Evolutionary conservation across 2,797 vertebrate genomes (phyloP).

Genomic region (Anolis apletophallus): DNA sequence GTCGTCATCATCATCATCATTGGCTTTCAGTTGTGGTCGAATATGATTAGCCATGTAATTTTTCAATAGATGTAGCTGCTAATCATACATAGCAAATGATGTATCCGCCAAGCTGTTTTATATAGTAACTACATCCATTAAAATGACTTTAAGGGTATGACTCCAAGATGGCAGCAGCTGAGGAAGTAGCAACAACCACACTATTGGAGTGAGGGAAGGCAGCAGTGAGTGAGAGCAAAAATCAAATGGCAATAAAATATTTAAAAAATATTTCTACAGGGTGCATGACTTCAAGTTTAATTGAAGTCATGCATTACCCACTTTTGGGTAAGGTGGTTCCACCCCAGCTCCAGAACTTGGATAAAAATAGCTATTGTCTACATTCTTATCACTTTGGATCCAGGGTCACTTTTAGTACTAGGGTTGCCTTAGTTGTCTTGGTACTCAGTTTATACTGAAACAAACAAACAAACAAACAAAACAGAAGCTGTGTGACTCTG

Average conservation of each 20-base stretch:
- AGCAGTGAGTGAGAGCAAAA: not conserved
- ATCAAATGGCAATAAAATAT: not conserved
- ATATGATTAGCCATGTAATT: not conserved
- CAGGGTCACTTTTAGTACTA: not conserved
- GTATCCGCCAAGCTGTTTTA: not conserved
- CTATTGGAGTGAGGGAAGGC: not conserved
- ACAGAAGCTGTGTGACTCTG: no score
- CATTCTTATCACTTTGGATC: not conserved
- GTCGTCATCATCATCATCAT: no score
- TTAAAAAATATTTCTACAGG: not conserved
- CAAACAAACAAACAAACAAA: no score
- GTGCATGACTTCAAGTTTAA: not conserved
- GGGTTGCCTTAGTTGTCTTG: not conserved
- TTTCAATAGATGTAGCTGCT: not conserved
- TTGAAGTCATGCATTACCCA: slow-evolving; percentile 5
- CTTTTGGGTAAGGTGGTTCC: not conserved
- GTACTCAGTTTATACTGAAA: no score
- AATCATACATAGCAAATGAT: not conserved
- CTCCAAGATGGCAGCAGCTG: not conserved
- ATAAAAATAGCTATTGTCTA: not conserved
- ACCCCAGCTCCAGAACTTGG: not conserved
- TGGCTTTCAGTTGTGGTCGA: no score
- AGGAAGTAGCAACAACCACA: not conserved
- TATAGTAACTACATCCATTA: not conserved
- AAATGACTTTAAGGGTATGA: not conserved